Evolutionary conservation across 2,888 invertebrate species (phyloP), one percentile per base, ranked within the genome.

Genomic region (Drosophila subsilvestris): DNA sequence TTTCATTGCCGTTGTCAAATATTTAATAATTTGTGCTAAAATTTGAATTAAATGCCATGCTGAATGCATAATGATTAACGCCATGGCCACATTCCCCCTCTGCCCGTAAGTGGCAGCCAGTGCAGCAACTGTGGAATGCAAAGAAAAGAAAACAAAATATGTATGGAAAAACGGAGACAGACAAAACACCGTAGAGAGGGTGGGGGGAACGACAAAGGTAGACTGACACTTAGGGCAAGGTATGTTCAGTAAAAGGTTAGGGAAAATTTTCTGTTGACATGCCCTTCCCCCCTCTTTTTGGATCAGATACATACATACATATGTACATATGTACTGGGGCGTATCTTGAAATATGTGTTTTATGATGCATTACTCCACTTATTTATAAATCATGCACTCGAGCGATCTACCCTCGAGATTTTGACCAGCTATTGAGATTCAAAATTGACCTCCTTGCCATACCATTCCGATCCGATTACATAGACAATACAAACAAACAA

Each of bases 1-100:
- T 88, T 83, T 83, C 88, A 63, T 79, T 81, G 74, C 53, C 62
- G 49, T 67, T 70, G 79, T 74, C 83, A 87, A 87, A 83, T 79
- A 85, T 83, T 85, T 85, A 85, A 88, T 82, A 78, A 88, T 75
- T 85, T 82, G 75, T 85, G 83, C 86, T 88, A 79, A 87, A 87
- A 72, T 83, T 71, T 78, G 74, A 79, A 74, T 85, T 75, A 82
- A 85, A 65, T 62, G 67, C 62, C 66, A 51, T 62, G 66, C 50
- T 63, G 77, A 76, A 85, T 81, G 70, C 79, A 81, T 81, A 85
- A 81, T 76, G 79, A 70, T 53, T 49, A 65, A 45, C 55, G 9
- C 42, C n/a, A 7, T 18, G 37, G 14, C 37, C 37, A 7, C 37
- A 37, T n/a, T 14, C 32, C 17, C 8, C 12, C 51, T 18, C 20